Evolutionary conservation across 2,888 invertebrate genomes (phyloP).

Genomic region (Lymantria monacha): DNA sequence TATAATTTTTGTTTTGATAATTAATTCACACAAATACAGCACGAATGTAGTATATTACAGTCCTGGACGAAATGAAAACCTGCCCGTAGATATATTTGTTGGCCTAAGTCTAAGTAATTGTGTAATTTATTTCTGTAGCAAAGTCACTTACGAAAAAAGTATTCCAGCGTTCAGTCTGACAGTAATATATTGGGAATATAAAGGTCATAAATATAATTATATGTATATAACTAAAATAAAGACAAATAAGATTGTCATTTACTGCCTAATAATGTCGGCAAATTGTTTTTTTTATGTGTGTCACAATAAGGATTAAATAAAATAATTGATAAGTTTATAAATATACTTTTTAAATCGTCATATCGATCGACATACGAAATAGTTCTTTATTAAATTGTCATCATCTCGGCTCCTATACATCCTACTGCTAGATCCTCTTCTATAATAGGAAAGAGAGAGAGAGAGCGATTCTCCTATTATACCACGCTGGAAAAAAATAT

Average conservation of each 20-base stretch:
- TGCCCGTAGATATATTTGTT: slow-evolving; percentile 1
- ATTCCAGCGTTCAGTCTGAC: slow-evolving; percentile 9
- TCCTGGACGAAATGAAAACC: neutral
- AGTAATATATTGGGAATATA: slow-evolving; percentile 7
- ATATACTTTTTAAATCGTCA: too few relatives aligned
- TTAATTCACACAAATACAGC: neutral
- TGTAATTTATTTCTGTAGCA: slow-evolving; percentile 8
- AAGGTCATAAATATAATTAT: neutral
- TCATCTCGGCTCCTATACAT: too few relatives aligned
- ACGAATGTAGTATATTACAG: neutral
- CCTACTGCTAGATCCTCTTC: too few relatives aligned
- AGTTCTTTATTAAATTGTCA: too few relatives aligned
- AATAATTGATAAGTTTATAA: too few relatives aligned
- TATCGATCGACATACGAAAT: too few relatives aligned
- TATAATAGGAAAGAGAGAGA: too few relatives aligned
- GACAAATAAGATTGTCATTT: neutral
- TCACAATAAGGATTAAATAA: too few relatives aligned
- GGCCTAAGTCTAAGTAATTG: slow-evolving; percentile 5
- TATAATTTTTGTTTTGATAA: neutral
- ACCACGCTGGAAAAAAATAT: too few relatives aligned
- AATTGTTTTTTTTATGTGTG: too few relatives aligned
- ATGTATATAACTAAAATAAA: neutral
- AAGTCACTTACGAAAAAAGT: slow-evolving; percentile 10
- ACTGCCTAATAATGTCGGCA: too few relatives aligned
- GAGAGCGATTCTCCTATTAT: too few relatives aligned